Conservation (phyloP, 2,113 vertebrate species). For the Pampusana beccarii region DNA sequence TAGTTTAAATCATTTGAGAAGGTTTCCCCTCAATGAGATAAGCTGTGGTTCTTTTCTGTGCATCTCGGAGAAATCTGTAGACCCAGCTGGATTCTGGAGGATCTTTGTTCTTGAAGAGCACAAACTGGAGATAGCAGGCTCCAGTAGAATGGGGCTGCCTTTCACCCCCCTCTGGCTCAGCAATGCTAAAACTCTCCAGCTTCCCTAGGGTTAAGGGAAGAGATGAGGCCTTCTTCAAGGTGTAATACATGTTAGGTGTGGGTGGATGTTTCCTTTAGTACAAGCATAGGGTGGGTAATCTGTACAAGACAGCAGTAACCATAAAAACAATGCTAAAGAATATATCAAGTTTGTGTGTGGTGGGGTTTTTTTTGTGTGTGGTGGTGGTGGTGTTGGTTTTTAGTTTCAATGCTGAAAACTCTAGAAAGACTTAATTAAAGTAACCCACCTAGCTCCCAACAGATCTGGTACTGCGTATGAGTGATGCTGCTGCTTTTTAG, state of each 20-base stretch:
- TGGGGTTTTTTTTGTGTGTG: neutral
- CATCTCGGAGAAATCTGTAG: neutral
- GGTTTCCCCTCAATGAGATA: neutral
- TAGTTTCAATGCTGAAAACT: neutral
- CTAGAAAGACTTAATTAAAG: neutral
- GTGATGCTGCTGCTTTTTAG: neutral
- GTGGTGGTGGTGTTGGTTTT: neutral
- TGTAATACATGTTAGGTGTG: neutral
- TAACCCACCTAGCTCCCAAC: neutral
- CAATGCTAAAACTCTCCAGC: neutral
- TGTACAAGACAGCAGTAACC: neutral
- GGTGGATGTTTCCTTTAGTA: constrained; percentile 50
- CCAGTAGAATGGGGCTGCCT: neutral
- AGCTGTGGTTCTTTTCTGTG: neutral
- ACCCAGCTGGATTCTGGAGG: neutral
- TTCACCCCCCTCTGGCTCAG: neutral
- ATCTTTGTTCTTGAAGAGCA: neutral
- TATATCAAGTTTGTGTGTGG: fast-evolving
- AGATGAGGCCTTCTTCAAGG: constrained; percentile 2
- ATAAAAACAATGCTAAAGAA: neutral
- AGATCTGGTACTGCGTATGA: neutral
- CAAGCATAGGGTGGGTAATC: neutral
- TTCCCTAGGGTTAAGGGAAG: constrained; percentile 42
- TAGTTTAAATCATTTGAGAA: neutral
- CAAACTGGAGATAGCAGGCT: neutral